Percentiles rank a stretch among this genome's conserved stretches.
Evolutionary conservation across 1,140 invertebrate species (phyloP).

Genomic region (Cryptotermes secundus): DNA sequence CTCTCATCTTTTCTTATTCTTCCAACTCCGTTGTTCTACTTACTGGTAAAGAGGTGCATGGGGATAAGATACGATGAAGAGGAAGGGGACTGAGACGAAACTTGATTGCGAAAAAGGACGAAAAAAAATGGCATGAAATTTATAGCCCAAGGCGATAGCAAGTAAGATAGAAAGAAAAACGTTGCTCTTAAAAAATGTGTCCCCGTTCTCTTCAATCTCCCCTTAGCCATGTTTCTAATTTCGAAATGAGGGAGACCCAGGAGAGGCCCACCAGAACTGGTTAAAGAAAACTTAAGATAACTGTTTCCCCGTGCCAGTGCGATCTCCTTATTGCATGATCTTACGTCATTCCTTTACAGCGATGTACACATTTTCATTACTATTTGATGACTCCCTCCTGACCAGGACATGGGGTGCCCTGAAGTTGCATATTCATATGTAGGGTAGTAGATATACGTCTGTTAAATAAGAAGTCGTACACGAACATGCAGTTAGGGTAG

Average conservation of each 20-base stretch:
- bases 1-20: not conserved
- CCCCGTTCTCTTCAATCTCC: not conserved
- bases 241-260: not conserved
- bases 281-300: not conserved
- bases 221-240: constrained; percentile 7
- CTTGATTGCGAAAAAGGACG: constrained; percentile 8
- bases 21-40: not conserved
- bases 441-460: no score
- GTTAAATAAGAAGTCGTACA: no score
- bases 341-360: no score
- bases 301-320: not conserved
- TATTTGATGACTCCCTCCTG: no score
- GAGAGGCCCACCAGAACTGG: not conserved
- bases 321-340: no score
- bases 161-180: constrained; percentile 14
- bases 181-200: constrained; percentile 16
- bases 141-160: constrained; percentile 25
- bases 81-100: not conserved
- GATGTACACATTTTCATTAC: no score
- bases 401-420: no score
- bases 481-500: no score
- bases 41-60: not conserved
- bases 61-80: not conserved
- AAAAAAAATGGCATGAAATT: constrained; percentile 23
- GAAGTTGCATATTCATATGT: no score